Conservation (phyloP, 2,797 vertebrate species). For the Coreius guichenoti region DNA sequence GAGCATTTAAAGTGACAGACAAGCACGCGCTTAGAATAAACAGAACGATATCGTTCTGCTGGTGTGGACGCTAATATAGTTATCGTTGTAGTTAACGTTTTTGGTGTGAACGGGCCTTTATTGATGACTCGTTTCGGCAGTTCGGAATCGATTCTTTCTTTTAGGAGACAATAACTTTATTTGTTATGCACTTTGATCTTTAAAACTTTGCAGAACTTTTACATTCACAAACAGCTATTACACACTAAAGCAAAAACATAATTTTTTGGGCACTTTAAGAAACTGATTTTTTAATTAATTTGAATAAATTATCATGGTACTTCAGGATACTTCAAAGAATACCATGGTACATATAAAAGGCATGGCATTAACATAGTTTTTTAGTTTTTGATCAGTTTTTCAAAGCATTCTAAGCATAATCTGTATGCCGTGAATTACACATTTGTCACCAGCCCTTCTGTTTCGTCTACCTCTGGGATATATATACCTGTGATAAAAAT, state of each 20-base stretch:
- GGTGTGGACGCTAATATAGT: too few relatives aligned
- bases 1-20: too few relatives aligned
- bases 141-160: too few relatives aligned
- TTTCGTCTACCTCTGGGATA: constrained; percentile 39
- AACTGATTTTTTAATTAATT: background rate
- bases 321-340: background rate
- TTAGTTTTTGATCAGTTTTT: background rate
- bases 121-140: background rate
- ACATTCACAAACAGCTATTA: background rate
- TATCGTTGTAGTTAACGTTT: too few relatives aligned
- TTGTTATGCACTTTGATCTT: background rate
- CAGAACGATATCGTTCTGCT: too few relatives aligned
- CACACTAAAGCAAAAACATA: background rate
- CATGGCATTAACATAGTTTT: background rate
- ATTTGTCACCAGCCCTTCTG: constrained; percentile 17
- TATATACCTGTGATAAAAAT: constrained; percentile 53
- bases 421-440: constrained; percentile 6
- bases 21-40: too few relatives aligned
- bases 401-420: background rate
- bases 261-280: background rate
- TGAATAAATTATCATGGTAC: too few relatives aligned
- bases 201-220: background rate
- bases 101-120: too few relatives aligned
- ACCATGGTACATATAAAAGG: background rate
- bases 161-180: background rate